These are phyloP conservation scores for Picus viridis DNA, from an alignment of 2,797 vertebrate species.

Conservation along the genomic window DNA sequence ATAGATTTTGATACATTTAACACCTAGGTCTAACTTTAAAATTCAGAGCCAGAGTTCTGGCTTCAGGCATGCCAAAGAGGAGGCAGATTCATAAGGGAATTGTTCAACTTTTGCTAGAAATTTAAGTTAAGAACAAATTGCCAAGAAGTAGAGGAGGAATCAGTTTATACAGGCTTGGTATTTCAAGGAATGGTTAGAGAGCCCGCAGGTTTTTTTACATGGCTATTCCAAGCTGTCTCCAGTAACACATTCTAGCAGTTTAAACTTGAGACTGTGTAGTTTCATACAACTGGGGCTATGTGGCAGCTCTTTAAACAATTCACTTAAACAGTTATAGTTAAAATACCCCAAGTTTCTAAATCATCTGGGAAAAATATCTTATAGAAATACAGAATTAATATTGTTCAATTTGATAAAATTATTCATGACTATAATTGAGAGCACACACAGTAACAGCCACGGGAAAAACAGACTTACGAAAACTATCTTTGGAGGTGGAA, in stretches of 20 bases:
- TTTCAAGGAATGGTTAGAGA: not conserved
- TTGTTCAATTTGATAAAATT: conserved; percentile 41
- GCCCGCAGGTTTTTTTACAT: not conserved
- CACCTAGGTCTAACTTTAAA: not conserved
- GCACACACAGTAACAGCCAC: not conserved
- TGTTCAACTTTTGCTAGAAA: not conserved
- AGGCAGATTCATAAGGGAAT: not conserved
- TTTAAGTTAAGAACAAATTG: not conserved
- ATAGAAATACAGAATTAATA: not conserved
- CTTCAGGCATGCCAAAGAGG: not conserved
- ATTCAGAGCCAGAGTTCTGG: not conserved
- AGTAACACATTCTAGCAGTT: not conserved
- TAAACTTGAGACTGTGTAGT: not conserved
- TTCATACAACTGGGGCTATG: not conserved
- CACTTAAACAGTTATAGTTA: not conserved
- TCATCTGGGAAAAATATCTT: conserved; percentile 17
- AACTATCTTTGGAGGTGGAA: conserved; percentile 54
- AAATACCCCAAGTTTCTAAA: conserved; percentile 8
- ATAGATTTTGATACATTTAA: not conserved
- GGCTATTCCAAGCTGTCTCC: not conserved
- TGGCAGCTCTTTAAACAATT: conserved; percentile 23
- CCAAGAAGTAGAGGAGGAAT: not conserved
- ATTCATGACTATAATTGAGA: conserved; percentile 53
- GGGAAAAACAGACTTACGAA: conserved; percentile 26
- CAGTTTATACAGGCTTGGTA: not conserved